phyloP scores from a whole-genome alignment of 2,797 vertebrate genomes.

The Neosilurus hyrtlii region DNA sequence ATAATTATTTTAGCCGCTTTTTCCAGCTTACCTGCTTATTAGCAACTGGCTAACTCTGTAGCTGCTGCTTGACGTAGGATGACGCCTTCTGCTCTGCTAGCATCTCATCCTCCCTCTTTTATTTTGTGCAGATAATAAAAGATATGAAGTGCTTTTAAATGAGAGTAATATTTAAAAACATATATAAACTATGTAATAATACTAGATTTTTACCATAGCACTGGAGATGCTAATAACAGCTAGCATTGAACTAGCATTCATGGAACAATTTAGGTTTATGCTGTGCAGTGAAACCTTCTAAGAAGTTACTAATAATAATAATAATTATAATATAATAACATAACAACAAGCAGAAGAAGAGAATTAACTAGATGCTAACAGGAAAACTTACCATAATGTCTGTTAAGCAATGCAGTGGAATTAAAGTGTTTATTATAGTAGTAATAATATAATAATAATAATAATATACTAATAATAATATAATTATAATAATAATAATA shows the following conservation, averaged over 20 bases:
- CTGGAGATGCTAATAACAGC: not conserved
- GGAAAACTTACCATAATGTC: not conserved
- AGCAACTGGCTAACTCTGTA: not conserved
- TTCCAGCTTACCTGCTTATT: not conserved
- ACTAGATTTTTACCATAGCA: not conserved
- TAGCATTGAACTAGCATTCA: not conserved
- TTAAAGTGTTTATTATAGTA: not conserved
- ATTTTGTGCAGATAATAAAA: not conserved
- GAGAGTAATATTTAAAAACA: not conserved
- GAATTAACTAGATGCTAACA: not conserved
- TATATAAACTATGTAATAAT: not conserved
- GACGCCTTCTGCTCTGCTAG: not conserved
- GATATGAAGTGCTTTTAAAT: not conserved
- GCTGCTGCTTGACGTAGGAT: not conserved
- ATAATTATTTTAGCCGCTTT: not conserved
- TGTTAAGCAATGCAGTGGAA: not conserved
- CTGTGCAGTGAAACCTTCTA: not conserved
- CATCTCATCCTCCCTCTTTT: not conserved
- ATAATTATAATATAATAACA: not conserved
- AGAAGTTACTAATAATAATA: not conserved
- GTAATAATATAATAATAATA: not conserved
- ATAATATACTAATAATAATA: too few species aligned
- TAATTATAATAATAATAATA: too few species aligned
- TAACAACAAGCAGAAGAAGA: not conserved
- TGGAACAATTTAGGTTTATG: not conserved